Conservation (phyloP, 2,888 invertebrate species). For the Lysandra bellargus region DNA sequence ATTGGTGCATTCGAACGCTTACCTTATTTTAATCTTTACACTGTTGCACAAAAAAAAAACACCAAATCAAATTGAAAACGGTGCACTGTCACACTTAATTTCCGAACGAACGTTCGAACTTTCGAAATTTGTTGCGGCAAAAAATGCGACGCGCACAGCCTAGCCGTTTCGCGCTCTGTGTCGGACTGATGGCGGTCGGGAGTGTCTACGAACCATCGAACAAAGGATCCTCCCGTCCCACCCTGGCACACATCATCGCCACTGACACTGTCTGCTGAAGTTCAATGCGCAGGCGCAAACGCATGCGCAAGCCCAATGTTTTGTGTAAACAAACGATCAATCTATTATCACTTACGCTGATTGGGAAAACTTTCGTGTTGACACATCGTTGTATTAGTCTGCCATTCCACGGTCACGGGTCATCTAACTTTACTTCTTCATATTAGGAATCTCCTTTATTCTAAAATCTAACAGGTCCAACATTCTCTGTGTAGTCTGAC, state of each 20-base stretch:
- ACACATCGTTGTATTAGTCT: background rate
- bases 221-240: constrained; percentile 19
- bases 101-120: constrained; percentile 48
- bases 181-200: constrained; percentile 53
- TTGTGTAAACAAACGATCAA: constrained; percentile 17
- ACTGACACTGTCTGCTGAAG: background rate
- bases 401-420: background rate
- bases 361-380: background rate
- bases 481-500: background rate
- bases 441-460: too few species aligned
- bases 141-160: constrained; percentile 55
- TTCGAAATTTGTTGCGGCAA: constrained; percentile 47
- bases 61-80: constrained; percentile 44
- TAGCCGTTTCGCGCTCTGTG: constrained; percentile 61
- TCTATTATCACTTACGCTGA: constrained; percentile 7
- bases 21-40: constrained; percentile 41
- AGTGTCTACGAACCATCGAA: background rate
- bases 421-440: background rate
- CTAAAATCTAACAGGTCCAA: background rate
- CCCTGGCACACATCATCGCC: background rate
- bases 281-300: constrained; percentile 27
- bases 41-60: constrained; percentile 39
- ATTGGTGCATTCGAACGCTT: constrained; percentile 25
- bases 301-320: background rate
- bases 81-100: constrained; percentile 54